These are phyloP conservation scores for Heterohyrax brucei DNA, from an alignment of 2,797 vertebrate genomes.

Conservation along the genomic window DNA sequence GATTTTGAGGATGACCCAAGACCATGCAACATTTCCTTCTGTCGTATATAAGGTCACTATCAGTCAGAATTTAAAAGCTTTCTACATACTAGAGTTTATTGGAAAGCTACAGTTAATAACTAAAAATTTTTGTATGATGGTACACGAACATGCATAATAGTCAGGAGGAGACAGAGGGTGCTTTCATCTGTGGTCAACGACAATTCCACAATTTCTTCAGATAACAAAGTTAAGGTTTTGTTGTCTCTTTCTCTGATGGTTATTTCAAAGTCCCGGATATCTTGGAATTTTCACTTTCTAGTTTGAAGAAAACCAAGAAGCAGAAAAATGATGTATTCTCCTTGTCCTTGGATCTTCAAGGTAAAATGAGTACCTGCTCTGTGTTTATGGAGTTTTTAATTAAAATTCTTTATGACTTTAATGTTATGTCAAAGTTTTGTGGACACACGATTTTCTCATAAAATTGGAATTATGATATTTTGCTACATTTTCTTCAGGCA, in stretches of 20 bases:
- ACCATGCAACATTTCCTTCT: not conserved
- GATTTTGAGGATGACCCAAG: not conserved
- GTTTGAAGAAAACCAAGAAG: conserved; percentile 25
- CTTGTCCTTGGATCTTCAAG: conserved; percentile 41
- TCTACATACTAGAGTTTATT: not conserved
- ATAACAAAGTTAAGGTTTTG: conserved; percentile 7
- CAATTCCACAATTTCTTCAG: not conserved
- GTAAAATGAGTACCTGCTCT: conserved; percentile 27
- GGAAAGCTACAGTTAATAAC: not conserved
- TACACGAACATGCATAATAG: not conserved
- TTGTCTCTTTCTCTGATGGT: conserved; percentile 24
- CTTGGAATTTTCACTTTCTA: conserved; percentile 24
- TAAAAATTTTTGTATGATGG: not conserved
- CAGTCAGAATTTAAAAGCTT: not conserved
- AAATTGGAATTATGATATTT: conserved; percentile 59
- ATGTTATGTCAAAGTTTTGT: conserved; percentile 57
- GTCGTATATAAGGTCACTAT: not conserved
- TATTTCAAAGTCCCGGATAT: conserved; percentile 18
- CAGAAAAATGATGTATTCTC: conserved; percentile 31
- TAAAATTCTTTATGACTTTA: conserved; percentile 51
- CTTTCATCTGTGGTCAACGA: not conserved
- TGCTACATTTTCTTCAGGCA: conserved; percentile 7
- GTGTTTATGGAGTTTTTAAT: conserved; percentile 38
- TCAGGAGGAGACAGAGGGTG: not conserved
- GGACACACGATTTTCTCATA: conserved; percentile 69